Base-by-base conservation (phyloP, 1,140 invertebrate genomes). In the Anoplolepis gracilipes region DNA sequence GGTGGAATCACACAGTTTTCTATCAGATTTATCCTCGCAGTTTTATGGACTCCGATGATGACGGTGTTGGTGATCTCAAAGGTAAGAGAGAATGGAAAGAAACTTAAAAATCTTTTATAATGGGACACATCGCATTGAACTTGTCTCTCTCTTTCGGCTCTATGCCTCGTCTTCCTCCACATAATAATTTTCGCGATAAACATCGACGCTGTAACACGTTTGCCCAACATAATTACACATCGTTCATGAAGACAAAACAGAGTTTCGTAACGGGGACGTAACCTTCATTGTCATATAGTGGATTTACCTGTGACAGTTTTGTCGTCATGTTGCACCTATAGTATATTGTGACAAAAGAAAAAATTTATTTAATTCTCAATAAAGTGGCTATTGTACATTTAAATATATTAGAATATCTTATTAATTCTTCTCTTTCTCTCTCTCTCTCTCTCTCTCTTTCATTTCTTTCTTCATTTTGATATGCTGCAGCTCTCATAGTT, bases 11-110 rank as follows among this genome's bases (percentile, higher is more conserved):
- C n/a, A 96, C 96, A 0, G 94, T 96, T 10, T 96, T 98, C 85
- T 98, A 98, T 92, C 97, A 98, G 93, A 96, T 98, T 61, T 97
- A 98, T 91, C 96, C 97, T 0, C 94, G 97, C 57, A 98, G 97
- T 46, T 98, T 98, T 92, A 96, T 95, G 90, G 97, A 98, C 92
- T 96, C 95, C 39, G 93, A 97, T 92, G 96, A 96, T 6, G 97
- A 97, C 94, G 97, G 98, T 2, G 94, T 97, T 53, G 97, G 97
- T 1, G 97, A 98, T 93, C 89, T 98, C 8, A 94, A 96, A 94
- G 97, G 97, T 97, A 93, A 90, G 84, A 65, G 7, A 65, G 49
- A 77, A 7, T 7, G 1, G 0, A 57, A 10, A 61, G n/a, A 69
- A 69, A n/a, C n/a, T 42, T 10, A 10, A 8, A 19, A 28, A n/a